These are phyloP conservation scores for Acleris sparsana DNA, from an alignment of 2,888 invertebrate species.

Conservation along the genomic window DNA sequence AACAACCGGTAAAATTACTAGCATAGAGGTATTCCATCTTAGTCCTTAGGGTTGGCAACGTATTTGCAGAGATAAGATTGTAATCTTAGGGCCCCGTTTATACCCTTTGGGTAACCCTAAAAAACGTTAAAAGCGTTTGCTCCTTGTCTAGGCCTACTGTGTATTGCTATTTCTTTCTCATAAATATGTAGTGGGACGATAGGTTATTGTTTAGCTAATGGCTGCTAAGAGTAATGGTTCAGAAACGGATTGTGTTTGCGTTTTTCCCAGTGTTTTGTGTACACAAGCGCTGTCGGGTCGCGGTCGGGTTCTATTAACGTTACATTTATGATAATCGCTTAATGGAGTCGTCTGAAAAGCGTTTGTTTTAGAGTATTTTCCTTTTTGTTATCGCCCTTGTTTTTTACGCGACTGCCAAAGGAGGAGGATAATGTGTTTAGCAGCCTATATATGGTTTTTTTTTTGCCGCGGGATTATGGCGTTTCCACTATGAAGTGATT, in stretches of 20 bases:
- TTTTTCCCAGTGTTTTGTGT: slow-evolving; percentile 35
- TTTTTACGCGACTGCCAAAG: no score
- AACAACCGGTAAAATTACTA: no score
- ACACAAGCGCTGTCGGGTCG: slow-evolving; percentile 25
- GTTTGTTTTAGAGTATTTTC: slow-evolving; percentile 21
- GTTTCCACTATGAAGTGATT: no score
- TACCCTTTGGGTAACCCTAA: no score
- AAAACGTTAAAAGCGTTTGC: no score
- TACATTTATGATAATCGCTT: slow-evolving; percentile 36
- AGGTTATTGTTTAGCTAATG: slow-evolving; percentile 59
- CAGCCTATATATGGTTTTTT: no score
- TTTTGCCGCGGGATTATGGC: no score
- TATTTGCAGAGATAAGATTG: no score
- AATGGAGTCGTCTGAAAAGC: slow-evolving; percentile 31
- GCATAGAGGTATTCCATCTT: no score
- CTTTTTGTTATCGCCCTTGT: not conserved
- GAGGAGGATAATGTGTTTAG: no score
- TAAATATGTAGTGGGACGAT: slow-evolving; percentile 56
- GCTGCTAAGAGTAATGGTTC: slow-evolving; percentile 55
- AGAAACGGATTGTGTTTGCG: slow-evolving; percentile 47
- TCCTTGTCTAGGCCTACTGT: not conserved
- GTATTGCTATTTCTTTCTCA: slow-evolving; percentile 42
- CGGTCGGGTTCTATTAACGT: slow-evolving; percentile 24
- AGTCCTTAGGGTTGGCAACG: no score
- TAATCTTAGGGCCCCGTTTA: no score